phyloP scores from a whole-genome alignment of 2,888 invertebrate genomes.

The Drosophila subquinaria region DNA sequence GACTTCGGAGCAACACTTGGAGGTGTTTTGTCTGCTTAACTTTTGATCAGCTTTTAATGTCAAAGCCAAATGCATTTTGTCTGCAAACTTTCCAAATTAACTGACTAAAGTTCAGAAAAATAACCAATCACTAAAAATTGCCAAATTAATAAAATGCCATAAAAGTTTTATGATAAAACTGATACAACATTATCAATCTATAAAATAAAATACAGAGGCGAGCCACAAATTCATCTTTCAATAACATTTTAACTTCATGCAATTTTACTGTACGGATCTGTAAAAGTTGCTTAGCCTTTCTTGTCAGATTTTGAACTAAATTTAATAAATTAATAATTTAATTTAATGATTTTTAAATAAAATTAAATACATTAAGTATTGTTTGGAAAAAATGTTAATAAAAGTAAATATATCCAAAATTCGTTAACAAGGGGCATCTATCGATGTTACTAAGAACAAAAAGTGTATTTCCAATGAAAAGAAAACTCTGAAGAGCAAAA shows the following conservation, averaged over 20 bases:
- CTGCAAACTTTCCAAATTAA: conserved; percentile 66
- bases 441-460: conserved; percentile 5
- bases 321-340: too few relatives aligned
- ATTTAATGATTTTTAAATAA: too few relatives aligned
- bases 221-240: neutral
- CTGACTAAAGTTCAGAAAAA: conserved; percentile 21
- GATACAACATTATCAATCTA: neutral
- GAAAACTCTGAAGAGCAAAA: conserved; percentile 26
- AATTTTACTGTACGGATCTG: neutral
- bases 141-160: conserved; percentile 20
- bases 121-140: conserved; percentile 14
- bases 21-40: conserved; percentile 69
- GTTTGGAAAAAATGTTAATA: neutral
- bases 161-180: neutral
- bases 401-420: neutral
- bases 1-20: conserved; percentile 53
- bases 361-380: too few relatives aligned
- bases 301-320: neutral
- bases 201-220: neutral
- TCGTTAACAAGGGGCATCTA: neutral
- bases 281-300: conserved; percentile 25
- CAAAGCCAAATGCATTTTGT: conserved; percentile 70
- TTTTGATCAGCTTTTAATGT: conserved; percentile 77
- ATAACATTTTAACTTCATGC: neutral
- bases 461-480: conserved; percentile 13